phyloP scores from a whole-genome alignment of 2,888 invertebrate genomes.

The Ferdinandea cuprea region DNA sequence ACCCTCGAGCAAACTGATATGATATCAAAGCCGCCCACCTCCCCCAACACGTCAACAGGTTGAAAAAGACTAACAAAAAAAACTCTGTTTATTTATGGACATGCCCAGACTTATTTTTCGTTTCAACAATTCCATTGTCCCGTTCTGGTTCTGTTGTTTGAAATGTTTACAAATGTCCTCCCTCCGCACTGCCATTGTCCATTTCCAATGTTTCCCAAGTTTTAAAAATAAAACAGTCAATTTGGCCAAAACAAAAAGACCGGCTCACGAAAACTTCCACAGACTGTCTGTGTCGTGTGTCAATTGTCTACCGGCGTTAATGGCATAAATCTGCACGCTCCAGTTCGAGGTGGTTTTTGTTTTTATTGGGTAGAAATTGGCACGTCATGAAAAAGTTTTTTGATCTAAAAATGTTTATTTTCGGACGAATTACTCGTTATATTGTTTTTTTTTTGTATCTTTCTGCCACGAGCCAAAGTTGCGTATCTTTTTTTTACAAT shows the following conservation, averaged over 20 bases:
- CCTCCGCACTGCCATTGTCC: background rate
- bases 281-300: conserved; percentile 16
- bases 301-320: background rate
- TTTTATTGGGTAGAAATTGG: too few relatives aligned
- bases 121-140: background rate
- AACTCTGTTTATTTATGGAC: background rate
- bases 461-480: background rate
- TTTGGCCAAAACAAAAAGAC: background rate
- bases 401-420: conserved; percentile 6
- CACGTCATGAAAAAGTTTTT: background rate
- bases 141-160: too few relatives aligned
- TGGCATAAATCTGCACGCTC: conserved; percentile 16
- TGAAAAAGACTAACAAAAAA: background rate
- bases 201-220: background rate
- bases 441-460: background rate
- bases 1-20: background rate
- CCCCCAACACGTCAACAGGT: background rate
- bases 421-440: too few relatives aligned
- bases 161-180: background rate
- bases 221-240: background rate
- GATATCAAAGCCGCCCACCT: too few relatives aligned
- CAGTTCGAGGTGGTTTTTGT: too few relatives aligned
- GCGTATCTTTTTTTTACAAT: background rate
- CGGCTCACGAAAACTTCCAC: background rate
- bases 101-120: background rate